phyloP scores from a whole-genome alignment of 2,888 invertebrate genomes.

The Meliscaeva auricollis region DNA sequence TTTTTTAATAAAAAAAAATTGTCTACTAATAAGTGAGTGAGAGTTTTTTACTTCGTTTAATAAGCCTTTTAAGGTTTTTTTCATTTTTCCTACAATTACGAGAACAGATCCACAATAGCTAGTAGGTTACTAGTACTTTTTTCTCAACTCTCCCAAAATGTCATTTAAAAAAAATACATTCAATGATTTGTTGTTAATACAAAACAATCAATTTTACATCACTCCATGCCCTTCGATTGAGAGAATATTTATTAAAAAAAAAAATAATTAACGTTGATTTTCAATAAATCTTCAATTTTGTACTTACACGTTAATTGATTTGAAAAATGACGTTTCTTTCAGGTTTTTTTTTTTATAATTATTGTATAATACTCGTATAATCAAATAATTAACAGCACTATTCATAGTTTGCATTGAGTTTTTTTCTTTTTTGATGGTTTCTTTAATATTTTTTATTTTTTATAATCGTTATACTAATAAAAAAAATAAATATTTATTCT shows the following conservation, averaged over 20 bases:
- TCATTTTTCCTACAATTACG: too few relatives aligned
- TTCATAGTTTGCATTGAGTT: slow-evolving; percentile 18
- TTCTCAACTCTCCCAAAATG: background rate
- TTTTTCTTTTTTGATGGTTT: background rate
- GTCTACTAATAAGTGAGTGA: too few relatives aligned
- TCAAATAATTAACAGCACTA: slow-evolving; percentile 58
- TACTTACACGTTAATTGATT: slow-evolving; percentile 71
- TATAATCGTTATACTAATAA: background rate
- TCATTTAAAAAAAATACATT: background rate
- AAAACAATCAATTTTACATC: slow-evolving; percentile 15
- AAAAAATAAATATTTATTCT: slow-evolving; percentile 19
- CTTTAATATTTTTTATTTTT: background rate
- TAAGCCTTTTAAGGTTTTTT: too few relatives aligned
- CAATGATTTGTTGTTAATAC: slow-evolving; percentile 5
- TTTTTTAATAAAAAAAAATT: too few relatives aligned
- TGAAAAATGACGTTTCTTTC: slow-evolving; percentile 51
- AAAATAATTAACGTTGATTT: slow-evolving; percentile 15
- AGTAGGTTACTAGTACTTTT: too few relatives aligned
- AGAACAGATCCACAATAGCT: too few relatives aligned
- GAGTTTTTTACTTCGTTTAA: too few relatives aligned
- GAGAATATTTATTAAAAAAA: background rate
- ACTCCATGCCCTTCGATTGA: slow-evolving; percentile 45
- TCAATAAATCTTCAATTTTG: slow-evolving; percentile 58
- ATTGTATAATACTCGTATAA: background rate
- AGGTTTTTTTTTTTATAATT: slow-evolving; percentile 48